These are phyloP conservation scores for Scaptomyza polygonia DNA, from an alignment of 2,888 invertebrate species.

Conservation along the genomic window DNA sequence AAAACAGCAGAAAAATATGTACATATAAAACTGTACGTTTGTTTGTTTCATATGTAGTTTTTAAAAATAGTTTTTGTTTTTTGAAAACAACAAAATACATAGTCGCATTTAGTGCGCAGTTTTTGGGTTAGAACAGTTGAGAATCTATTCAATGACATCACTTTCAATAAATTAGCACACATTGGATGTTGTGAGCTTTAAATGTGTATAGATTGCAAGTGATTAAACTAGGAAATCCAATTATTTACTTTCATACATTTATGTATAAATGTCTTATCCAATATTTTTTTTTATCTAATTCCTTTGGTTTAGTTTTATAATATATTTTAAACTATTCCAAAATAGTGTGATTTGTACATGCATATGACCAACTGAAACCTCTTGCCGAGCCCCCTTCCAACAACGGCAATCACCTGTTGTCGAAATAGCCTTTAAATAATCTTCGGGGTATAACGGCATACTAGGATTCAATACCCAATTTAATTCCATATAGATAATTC, in stretches of 20 bases:
- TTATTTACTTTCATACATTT: conserved; percentile 8
- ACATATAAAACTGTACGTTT: neutral
- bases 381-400: conserved; percentile 25
- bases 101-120: conserved; percentile 36
- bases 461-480: neutral
- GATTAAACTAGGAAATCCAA: conserved; percentile 28
- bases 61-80: conserved; percentile 59
- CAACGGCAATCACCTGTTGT: conserved; percentile 39
- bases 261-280: neutral
- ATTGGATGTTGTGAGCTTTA: conserved; percentile 8
- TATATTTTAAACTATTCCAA: too few species aligned
- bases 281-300: neutral
- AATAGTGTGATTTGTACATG: too few species aligned
- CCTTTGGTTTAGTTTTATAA: too few species aligned
- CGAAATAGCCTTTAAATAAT: conserved; percentile 4
- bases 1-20: neutral
- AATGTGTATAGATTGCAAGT: conserved; percentile 10
- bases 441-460: neutral
- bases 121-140: conserved; percentile 15
- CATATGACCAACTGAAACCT: neutral
- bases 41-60: conserved; percentile 15
- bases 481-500: neutral
- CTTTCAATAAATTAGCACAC: conserved; percentile 29
- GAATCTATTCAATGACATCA: conserved; percentile 41
- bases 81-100: conserved; percentile 26